Evolutionary conservation across 2,113 vertebrate genomes (phyloP).

Genomic region (Helogale parvula): DNA sequence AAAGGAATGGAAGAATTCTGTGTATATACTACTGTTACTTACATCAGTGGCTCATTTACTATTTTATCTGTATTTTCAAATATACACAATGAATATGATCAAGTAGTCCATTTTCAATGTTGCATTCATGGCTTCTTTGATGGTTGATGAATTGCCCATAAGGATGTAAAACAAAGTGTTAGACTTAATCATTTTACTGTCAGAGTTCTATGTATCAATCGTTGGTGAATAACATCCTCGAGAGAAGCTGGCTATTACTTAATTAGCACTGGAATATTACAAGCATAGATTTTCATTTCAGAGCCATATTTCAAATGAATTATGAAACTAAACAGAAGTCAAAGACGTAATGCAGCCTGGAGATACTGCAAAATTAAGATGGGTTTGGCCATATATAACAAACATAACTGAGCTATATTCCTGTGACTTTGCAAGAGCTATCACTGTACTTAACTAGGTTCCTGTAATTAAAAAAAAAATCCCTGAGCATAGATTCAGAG

Average conservation of each 20-base stretch:
- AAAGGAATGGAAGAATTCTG: not conserved
- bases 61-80: not conserved
- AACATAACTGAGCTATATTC: not conserved
- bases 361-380: constrained; percentile 61
- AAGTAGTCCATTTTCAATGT: not conserved
- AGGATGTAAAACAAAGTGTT: constrained; percentile 38
- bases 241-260: constrained; percentile 65
- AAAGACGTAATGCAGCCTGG: constrained; percentile 32
- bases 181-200: constrained; percentile 60
- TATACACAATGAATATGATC: not conserved
- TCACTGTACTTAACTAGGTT: not conserved
- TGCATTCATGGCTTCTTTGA: constrained; percentile 18
- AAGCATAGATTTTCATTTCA: constrained; percentile 68
- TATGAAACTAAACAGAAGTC: constrained; percentile 66
- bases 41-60: not conserved
- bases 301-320: constrained; percentile 74
- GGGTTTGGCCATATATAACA: constrained; percentile 39
- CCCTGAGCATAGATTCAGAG: not conserved
- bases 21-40: not conserved
- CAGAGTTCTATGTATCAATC: constrained; percentile 64
- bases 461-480: not conserved
- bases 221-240: constrained; percentile 30
- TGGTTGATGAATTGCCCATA: constrained; percentile 37
- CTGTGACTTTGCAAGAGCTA: not conserved
- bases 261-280: constrained; percentile 63